Conservation (phyloP, 2,797 vertebrate genomes). For the Coreius guichenoti region DNA sequence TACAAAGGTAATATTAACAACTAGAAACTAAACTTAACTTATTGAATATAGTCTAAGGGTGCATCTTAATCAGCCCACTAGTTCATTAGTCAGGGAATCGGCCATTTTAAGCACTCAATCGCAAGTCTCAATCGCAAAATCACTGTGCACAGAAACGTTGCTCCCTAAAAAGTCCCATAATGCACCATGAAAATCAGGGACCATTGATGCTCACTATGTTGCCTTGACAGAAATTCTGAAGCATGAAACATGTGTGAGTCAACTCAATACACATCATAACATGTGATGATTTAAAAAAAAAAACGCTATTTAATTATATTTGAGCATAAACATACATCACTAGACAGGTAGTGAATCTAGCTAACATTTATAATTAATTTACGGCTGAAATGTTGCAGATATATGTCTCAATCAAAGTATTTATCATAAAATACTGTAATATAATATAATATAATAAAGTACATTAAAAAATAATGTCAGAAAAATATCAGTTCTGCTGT, state of each 20-base stretch:
- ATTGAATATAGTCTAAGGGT: neutral
- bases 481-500: too few species aligned
- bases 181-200: too few species aligned
- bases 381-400: neutral
- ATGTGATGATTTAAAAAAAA: too few species aligned
- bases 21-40: neutral
- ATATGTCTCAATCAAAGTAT: neutral
- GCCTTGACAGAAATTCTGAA: neutral
- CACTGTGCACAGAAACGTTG: neutral
- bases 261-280: neutral
- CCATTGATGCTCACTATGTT: too few species aligned
- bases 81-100: neutral
- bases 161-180: too few species aligned
- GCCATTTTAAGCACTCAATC: neutral
- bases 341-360: neutral
- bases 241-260: neutral
- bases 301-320: neutral
- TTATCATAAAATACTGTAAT: neutral
- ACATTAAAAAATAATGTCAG: neutral
- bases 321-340: neutral
- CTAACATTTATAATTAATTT: neutral
- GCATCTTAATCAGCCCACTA: neutral
- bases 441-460: too few species aligned
- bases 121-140: neutral
- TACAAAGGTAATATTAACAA: neutral